Percentiles rank a stretch among this genome's conserved stretches.
Evolutionary conservation across 2,888 invertebrate genomes (phyloP).

Genomic region (Spilosoma lubricipeda): DNA sequence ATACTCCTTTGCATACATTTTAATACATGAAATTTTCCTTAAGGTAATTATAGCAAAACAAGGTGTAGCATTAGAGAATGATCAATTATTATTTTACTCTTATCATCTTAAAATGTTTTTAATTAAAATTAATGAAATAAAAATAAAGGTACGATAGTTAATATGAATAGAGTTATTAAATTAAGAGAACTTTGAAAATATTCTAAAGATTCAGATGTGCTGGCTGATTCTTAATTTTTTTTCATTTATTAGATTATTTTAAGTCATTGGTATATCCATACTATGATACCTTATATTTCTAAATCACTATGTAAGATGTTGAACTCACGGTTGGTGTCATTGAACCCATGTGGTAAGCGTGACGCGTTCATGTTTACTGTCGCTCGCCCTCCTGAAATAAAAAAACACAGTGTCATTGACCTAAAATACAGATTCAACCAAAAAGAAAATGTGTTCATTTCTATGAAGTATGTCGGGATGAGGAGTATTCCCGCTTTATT

Average conservation of each 20-base stretch:
- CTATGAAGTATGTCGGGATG: neutral
- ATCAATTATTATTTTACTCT: too few species aligned
- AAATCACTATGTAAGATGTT: neutral
- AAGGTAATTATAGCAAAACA: too few species aligned
- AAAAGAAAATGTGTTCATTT: slow-evolving; percentile 1
- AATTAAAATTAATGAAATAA: too few species aligned
- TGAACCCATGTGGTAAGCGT: slow-evolving; percentile 63
- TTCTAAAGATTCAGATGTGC: neutral
- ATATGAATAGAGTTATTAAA: neutral
- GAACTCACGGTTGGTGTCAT: slow-evolving; percentile 74
- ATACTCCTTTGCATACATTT: too few species aligned
- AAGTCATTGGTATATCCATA: neutral
- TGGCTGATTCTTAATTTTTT: neutral
- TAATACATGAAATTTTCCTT: too few species aligned
- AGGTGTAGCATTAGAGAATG: too few species aligned
- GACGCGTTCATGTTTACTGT: slow-evolving; percentile 77
- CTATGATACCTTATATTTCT: neutral
- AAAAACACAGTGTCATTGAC: slow-evolving; percentile 27
- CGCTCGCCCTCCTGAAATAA: slow-evolving; percentile 82
- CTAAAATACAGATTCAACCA: slow-evolving; percentile 5
- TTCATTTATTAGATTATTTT: neutral
- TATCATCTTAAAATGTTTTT: too few species aligned
- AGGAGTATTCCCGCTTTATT: neutral
- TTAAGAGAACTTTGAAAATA: neutral
- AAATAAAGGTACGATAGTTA: neutral